Evolutionary conservation across 2,797 vertebrate species (phyloP).

Genomic region (Rhabdomys pumilio): DNA sequence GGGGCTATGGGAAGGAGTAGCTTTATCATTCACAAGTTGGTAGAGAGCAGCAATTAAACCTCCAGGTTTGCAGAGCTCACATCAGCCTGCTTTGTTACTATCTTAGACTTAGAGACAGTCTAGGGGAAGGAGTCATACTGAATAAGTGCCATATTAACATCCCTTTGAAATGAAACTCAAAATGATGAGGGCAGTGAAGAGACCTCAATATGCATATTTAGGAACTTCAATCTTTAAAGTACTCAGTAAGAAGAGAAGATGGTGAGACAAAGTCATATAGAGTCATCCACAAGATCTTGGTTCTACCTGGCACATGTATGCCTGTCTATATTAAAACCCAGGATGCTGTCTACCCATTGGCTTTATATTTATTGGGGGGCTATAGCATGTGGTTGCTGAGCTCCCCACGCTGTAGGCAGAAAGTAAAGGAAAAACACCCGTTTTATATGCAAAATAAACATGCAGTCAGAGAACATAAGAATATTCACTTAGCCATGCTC

Average conservation of each 20-base stretch:
- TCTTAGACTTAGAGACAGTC: neutral
- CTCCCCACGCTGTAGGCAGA: neutral
- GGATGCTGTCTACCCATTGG: neutral
- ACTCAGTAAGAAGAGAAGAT: neutral
- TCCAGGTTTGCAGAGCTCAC: neutral
- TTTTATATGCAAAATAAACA: neutral
- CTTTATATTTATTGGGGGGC: neutral
- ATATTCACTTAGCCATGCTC: neutral
- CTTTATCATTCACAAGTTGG: too few species aligned
- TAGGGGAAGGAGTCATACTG: neutral
- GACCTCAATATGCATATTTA: neutral
- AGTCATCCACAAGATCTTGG: neutral
- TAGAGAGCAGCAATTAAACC: neutral
- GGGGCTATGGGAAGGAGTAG: neutral
- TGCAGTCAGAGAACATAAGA: neutral
- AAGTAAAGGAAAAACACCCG: neutral
- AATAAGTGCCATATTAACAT: neutral
- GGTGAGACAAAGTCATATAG: neutral
- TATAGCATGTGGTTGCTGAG: neutral
- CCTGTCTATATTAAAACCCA: neutral
- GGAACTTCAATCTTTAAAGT: neutral
- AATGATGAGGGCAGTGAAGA: neutral
- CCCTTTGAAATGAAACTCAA: conserved; percentile 19
- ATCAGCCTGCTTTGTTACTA: neutral
- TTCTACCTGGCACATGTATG: neutral